phyloP scores from a whole-genome alignment of 2,797 vertebrate species.

The Novumbra hubbsi region DNA sequence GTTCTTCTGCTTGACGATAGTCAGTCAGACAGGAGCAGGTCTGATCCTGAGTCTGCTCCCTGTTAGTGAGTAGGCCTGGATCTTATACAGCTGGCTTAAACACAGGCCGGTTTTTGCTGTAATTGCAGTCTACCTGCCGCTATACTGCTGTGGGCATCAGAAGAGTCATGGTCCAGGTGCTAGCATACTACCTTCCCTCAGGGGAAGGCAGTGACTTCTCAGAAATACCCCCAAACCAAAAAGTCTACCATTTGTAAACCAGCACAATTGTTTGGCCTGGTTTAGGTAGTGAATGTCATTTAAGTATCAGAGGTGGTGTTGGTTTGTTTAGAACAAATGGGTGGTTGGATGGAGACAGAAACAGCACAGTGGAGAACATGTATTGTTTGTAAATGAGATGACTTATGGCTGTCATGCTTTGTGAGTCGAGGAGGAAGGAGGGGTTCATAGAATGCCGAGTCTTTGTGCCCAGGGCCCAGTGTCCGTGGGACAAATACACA shows the following conservation, averaged over 20 bases:
- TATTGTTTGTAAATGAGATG: constrained; percentile 16
- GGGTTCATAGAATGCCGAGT: neutral
- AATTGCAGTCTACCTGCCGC: constrained; percentile 15
- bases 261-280: constrained; percentile 17
- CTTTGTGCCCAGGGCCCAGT: neutral
- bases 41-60: neutral
- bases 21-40: neutral
- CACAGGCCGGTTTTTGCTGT: constrained; percentile 2
- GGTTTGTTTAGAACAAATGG: constrained; percentile 39
- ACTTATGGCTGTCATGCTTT: constrained; percentile 21
- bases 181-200: neutral
- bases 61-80: neutral
- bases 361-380: constrained; percentile 2
- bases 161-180: neutral
- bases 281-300: constrained; percentile 28
- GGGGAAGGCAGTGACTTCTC: neutral
- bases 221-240: neutral
- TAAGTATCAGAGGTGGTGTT: constrained; percentile 11
- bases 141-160: constrained; percentile 18
- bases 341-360: constrained; percentile 15
- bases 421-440: neutral
- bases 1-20: constrained; percentile 14
- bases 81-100: neutral
- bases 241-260: constrained; percentile 14
- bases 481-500: constrained; percentile 11